Evolutionary conservation across 2,797 vertebrate genomes (phyloP).

Genomic region (Lacerta viridis): DNA sequence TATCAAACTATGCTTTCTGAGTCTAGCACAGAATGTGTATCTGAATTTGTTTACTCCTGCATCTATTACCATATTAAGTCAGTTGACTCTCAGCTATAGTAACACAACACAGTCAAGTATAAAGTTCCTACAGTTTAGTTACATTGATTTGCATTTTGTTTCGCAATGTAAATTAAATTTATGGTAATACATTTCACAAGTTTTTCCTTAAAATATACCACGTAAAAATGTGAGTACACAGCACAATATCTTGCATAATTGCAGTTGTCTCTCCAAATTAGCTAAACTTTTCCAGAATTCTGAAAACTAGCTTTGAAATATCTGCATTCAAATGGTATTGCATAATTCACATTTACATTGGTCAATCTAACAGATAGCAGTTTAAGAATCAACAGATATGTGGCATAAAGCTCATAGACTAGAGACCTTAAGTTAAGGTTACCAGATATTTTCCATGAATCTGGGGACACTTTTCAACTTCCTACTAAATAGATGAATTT

Average conservation of each 20-base stretch:
- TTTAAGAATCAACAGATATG: background rate
- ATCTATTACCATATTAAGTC: constrained; percentile 38
- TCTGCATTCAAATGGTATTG: background rate
- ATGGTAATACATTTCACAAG: constrained; percentile 61
- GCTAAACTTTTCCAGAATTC: constrained; percentile 18
- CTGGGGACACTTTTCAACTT: no score
- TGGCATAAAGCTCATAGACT: background rate
- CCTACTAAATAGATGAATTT: no score
- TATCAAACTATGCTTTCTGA: background rate
- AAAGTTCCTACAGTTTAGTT: constrained; percentile 57
- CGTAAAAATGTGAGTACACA: constrained; percentile 44
- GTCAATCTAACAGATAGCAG: background rate
- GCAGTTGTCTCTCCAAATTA: constrained; percentile 50
- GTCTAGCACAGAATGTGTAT: constrained; percentile 45
- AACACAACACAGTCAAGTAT: constrained; percentile 51
- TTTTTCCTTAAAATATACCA: constrained; percentile 54
- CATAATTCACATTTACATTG: background rate
- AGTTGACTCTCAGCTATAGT: constrained; percentile 23
- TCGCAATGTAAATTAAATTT: constrained; percentile 59
- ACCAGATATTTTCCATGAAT: no score
- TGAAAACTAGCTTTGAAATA: background rate
- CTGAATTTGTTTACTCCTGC: constrained; percentile 50
- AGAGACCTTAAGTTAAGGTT: background rate
- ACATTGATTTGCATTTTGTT: constrained; percentile 68
- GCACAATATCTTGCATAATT: constrained; percentile 59